A percentile compares a stretch with the other conserved stretches of the same genome.
These are phyloP conservation scores for Sphaeridia pumilis DNA, from an alignment of 2,888 invertebrate genomes.

Conservation along the genomic window DNA sequence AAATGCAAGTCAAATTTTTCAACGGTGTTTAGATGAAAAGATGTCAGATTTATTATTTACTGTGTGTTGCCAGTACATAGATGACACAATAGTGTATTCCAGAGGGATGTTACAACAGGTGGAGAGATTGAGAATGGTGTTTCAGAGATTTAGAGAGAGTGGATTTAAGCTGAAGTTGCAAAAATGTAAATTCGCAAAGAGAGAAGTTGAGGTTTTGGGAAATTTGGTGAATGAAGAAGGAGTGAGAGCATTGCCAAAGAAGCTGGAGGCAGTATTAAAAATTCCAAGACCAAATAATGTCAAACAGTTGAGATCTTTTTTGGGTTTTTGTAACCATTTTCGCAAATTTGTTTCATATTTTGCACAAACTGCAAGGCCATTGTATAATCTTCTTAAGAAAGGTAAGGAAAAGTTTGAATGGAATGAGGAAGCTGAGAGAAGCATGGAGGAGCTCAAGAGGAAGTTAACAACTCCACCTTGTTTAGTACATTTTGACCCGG, in stretches of 20 bases:
- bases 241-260: constrained; percentile 6
- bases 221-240: constrained; percentile 7
- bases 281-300: constrained; percentile 10
- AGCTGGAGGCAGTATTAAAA: constrained; percentile 12
- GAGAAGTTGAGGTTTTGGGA: background rate
- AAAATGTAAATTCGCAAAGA: constrained; percentile 11
- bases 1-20: constrained; percentile 2
- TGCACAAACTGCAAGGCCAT: constrained; percentile 6
- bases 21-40: background rate
- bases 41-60: background rate
- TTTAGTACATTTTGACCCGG: constrained; percentile 1
- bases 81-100: background rate
- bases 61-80: background rate
- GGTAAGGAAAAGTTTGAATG: constrained; percentile 8
- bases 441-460: constrained; percentile 9
- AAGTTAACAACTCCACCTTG: constrained; percentile 2
- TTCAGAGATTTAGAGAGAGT: background rate
- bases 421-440: background rate
- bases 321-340: constrained; percentile 21
- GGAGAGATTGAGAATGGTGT: background rate
- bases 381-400: constrained; percentile 3
- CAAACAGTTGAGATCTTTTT: constrained; percentile 7
- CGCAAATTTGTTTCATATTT: constrained; percentile 11
- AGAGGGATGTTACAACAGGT: background rate
- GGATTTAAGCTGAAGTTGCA: constrained; percentile 3